Base-by-base conservation (phyloP, 2,113 vertebrate species). In the Spea multiplicata region DNA sequence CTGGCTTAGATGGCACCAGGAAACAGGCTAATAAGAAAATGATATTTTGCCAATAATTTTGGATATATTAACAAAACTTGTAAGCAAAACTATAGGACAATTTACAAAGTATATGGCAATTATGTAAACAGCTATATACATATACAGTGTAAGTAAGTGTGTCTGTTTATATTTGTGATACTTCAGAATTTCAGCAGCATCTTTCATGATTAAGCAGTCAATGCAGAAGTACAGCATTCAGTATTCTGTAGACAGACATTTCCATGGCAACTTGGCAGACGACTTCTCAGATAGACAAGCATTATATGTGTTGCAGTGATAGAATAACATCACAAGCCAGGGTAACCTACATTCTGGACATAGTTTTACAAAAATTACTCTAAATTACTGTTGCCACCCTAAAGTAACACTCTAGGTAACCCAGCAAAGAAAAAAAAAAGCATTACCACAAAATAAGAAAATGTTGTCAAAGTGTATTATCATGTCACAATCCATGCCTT, bases 201-300 rank as follows among this genome's bases (percentile, higher is more conserved):
- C 57, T 68, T 17, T 70, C 67, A 70, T 59, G 47, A 70, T 70
- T 69, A 70, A 3, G 30, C 17, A 77, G 57, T 61, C 57, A 71
- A 71, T 53, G 59, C 30, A 78, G 70, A 71, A 64, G 8, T 45
- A 53, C 14, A 55, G 59, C 71, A 14, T 70, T 50, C 68, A 17
- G 48, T n/a, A 45, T 46, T 68, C 44, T 68, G 6, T 53, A 65
- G 57, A 52, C 50, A 45, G 57, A 13, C 12, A 65, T 71, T 65
- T 69, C 76, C 68, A 71, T 78, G 69, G 76, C 47, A 78, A 78
- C 76, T 64, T 71, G 47, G 71, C 76, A 65, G 16, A 67, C 48
- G 12, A 44, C 46, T 68, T 76, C 14, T 57, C 16, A 5, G 66
- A 65, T 67, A 57, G 74, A 68, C 65, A 67, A n/a, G 65, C 14